These are phyloP conservation scores for Numenius arquata DNA, from an alignment of 2,113 vertebrate species.

Conservation along the genomic window DNA sequence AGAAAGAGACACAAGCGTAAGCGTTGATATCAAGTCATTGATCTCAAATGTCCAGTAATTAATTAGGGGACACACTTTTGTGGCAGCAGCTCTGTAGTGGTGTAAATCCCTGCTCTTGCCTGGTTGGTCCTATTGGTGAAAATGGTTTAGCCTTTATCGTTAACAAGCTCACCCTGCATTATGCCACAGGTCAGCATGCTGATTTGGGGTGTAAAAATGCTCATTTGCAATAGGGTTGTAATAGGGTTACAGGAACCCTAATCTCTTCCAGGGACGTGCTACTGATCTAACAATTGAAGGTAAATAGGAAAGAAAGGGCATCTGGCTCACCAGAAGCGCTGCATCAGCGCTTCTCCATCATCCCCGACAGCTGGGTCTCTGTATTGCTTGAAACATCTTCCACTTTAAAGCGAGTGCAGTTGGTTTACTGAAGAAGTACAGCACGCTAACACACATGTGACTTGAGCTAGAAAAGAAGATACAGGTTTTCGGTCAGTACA, in stretches of 20 bases:
- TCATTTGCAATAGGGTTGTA: neutral
- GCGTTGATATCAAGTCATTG: neutral
- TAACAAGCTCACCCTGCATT: neutral
- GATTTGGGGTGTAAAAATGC: neutral
- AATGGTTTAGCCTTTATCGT: neutral
- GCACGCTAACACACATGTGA: neutral
- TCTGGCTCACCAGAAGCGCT: neutral
- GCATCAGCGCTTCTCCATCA: neutral
- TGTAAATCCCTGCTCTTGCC: neutral
- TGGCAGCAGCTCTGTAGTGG: neutral
- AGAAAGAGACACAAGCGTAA: neutral
- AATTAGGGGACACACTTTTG: neutral
- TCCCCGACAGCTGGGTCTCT: neutral
- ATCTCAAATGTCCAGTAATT: neutral
- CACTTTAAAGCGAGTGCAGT: neutral
- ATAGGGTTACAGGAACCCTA: neutral
- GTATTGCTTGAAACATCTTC: neutral
- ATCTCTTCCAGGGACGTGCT: neutral
- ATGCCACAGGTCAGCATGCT: neutral
- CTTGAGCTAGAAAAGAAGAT: neutral
- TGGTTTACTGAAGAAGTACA: neutral
- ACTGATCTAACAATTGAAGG: neutral
- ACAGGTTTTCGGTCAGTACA: neutral
- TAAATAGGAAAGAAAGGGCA: neutral
- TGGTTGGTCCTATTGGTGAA: neutral